These are phyloP conservation scores for Notothenia coriiceps DNA, from an alignment of 2,113 vertebrate genomes.

Conservation along the genomic window DNA sequence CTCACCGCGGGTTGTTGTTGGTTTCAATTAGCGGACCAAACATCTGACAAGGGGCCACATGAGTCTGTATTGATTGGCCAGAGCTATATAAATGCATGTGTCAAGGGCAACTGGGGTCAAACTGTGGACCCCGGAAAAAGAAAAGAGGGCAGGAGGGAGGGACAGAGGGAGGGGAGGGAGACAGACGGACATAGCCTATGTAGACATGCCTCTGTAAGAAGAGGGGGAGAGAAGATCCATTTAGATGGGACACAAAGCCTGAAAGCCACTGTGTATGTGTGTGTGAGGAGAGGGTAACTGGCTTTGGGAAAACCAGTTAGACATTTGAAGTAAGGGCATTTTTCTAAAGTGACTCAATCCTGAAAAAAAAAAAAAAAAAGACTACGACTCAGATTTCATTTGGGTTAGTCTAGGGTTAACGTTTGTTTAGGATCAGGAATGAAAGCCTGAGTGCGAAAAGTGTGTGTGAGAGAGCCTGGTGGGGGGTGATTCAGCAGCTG, in stretches of 20 bases:
- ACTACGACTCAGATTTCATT: neutral
- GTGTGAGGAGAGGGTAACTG: neutral
- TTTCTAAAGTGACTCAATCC: neutral
- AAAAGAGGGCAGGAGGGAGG: conserved; percentile 66
- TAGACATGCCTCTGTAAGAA: conserved; percentile 44
- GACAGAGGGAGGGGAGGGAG: conserved; percentile 42
- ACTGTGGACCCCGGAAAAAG: conserved; percentile 61
- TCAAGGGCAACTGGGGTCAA: conserved; percentile 81
- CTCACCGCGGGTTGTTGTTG: conserved; percentile 61
- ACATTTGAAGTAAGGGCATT: neutral
- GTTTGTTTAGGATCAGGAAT: conserved; percentile 20
- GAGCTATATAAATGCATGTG: conserved; percentile 72
- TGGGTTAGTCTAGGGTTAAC: conserved; percentile 8
- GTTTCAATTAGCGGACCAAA: conserved; percentile 74
- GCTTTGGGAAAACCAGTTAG: neutral
- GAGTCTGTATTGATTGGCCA: conserved; percentile 76
- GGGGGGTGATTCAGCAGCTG: conserved; percentile 67
- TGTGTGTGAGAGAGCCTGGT: conserved; percentile 5
- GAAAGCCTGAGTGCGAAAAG: neutral
- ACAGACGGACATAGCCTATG: conserved; percentile 60
- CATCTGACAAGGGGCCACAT: conserved; percentile 73
- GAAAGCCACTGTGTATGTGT: conserved; percentile 22
- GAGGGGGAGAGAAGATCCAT: conserved; percentile 45
- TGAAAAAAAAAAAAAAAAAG: neutral
- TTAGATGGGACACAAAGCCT: conserved; percentile 56